Evolutionary conservation across 2,888 invertebrate species (phyloP), one percentile per base, ranked within the genome.

Genomic region (Arrhopalites spinosus): DNA sequence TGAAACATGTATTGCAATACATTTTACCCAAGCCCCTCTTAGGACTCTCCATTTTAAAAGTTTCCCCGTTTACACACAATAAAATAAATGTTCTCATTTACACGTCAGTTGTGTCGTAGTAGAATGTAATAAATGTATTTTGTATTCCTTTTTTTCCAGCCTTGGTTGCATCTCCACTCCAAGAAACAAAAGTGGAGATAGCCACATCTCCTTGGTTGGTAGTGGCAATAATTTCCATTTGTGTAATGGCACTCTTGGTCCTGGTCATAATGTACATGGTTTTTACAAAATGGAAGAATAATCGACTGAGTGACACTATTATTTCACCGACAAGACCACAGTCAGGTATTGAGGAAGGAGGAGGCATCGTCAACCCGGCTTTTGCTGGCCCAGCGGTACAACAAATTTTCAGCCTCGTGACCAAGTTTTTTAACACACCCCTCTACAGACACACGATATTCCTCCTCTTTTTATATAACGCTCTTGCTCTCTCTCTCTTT

Each of bases 251-350:
- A 23, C 45, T 80, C 27, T 69, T 80, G n/a, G 63, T 80, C 20
- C 69, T 76, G 20, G 67, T 80, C 20, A 80, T 81, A 29, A 73
- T 77, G 66, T 79, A 77, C 70, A 80, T 82, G 79, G 81, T 79
- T 15, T 82, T 81, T 81, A n/a, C n/a, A 11, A 81, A 82, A 73
- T 82, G 81, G 80, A 81, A 81, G 73, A 76, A 77, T 68, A 81
- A 80, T 76, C 78, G 80, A 45, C 75, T 80, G 64, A 77, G 80
- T 64, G 78, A 78, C 67, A 72, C 59, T 13, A 63, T 64, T 27
- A 67, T 73, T 25, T 68, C 69, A 43, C 71, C 75, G 59, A 36
- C 78, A 45, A 76, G 79, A 77, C 79, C 76, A 45, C 77, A 77
- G 78, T 78, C 81, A 79, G 80, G 80, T 78, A 81, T 76, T 78